These are phyloP conservation scores for Drosophila pegasa DNA, from an alignment of 2,888 invertebrate species.

Conservation along the genomic window DNA sequence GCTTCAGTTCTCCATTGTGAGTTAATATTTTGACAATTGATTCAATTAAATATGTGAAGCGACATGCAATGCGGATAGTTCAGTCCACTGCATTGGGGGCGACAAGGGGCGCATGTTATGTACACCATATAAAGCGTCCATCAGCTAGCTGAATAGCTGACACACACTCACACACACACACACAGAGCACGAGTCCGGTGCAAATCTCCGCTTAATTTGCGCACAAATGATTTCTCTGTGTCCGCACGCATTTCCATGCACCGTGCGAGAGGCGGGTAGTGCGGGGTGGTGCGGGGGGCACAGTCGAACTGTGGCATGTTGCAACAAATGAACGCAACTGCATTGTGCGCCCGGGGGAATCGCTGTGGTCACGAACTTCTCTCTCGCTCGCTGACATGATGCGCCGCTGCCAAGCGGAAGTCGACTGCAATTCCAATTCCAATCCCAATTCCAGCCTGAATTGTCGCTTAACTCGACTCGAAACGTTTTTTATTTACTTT, in stretches of 20 bases:
- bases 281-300: not conserved
- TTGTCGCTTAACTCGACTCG: constrained; percentile 10
- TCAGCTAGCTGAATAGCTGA: not conserved
- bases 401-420: constrained; percentile 61
- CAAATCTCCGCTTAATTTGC: constrained; percentile 48
- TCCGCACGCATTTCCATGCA: constrained; percentile 48
- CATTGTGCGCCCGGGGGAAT: constrained; percentile 42
- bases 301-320: constrained; percentile 5
- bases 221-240: constrained; percentile 46
- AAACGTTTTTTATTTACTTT: not conserved
- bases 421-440: constrained; percentile 40
- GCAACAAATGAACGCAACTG: constrained; percentile 62
- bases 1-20: constrained; percentile 55
- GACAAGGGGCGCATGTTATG: constrained; percentile 10
- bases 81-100: constrained; percentile 26
- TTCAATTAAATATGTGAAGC: constrained; percentile 60
- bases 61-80: constrained; percentile 22
- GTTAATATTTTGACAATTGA: constrained; percentile 63
- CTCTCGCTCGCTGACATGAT: constrained; percentile 19
- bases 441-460: constrained; percentile 19
- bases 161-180: not conserved
- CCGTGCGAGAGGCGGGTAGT: not conserved
- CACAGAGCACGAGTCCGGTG: not conserved
- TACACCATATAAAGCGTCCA: constrained; percentile 11
- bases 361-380: constrained; percentile 18